Conservation (phyloP, 2,888 invertebrate species). For the Noctua pronuba region DNA sequence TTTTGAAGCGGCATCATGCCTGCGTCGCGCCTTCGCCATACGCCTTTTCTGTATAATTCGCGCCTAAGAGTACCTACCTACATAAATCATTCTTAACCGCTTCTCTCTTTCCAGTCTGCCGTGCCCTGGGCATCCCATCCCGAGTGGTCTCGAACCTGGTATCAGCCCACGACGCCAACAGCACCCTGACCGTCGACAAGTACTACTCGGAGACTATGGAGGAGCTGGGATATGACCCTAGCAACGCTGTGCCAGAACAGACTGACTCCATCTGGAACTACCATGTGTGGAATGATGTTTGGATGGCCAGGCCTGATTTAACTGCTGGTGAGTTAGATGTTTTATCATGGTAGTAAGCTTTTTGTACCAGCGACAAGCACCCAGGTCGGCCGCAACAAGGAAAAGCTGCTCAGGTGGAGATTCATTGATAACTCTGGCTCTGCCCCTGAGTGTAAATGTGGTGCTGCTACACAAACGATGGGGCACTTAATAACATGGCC, state of each 20-base stretch:
- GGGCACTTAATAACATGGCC: not conserved
- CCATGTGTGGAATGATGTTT: constrained; percentile 97
- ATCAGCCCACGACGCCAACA: constrained; percentile 96
- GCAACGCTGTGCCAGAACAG: constrained; percentile 90
- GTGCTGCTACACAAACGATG: not conserved
- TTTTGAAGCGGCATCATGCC: no score
- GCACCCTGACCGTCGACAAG: constrained; percentile 94
- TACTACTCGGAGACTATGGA: constrained; percentile 93
- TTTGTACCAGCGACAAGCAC: not conserved
- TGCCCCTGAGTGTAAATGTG: not conserved
- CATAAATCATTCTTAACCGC: not conserved
- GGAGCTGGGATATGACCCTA: constrained; percentile 92
- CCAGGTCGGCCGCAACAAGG: not conserved
- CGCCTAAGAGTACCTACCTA: no score
- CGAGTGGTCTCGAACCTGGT: constrained; percentile 95
- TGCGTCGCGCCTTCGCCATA: no score
- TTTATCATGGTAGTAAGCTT: not conserved
- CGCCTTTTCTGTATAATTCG: no score
- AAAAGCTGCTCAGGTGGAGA: not conserved
- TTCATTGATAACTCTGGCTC: not conserved
- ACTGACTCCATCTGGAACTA: constrained; percentile 96
- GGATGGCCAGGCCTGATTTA: constrained; percentile 95
- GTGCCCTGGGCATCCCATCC: constrained; percentile 95
- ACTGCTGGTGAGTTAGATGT: constrained; percentile 87
- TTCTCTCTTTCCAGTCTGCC: constrained; percentile 90